Evolutionary conservation across 1,140 invertebrate genomes (phyloP), one percentile per base, ranked within the genome.

Genomic region (Drosophila simulans): DNA sequence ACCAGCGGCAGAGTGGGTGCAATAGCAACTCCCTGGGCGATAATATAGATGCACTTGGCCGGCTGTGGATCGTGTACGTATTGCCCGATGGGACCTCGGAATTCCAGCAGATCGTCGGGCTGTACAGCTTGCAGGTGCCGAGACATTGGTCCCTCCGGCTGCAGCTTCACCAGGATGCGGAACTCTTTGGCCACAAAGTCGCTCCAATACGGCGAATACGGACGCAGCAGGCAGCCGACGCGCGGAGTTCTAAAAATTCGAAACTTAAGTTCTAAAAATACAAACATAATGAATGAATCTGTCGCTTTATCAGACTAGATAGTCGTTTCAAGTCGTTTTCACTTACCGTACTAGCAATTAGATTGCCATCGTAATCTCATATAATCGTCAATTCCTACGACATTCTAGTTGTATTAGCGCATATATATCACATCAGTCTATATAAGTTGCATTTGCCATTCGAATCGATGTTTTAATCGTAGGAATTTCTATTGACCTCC

Each of bases 121-220:
- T 56, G 43, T 20, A 90, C 10, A 0, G 37, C 13, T 4, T 46
- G 13, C 39, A 92, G 53, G 43, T 66, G 75, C 13, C 45, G 27
- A 0, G 91, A 90, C 91, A 92, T 92, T 5, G 49, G 45, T 11
- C 91, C 91, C 13, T 48, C 42, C 0, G 68, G 55, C 48, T 72
- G 57, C 22, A 92, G 54, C 53, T 92, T 92, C 1, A 92, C 85
- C 27, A 92, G 31, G 34, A 92, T 88, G 57, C 90, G 81, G 25
- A 92, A 91, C 62, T 91, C 69, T 39, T 75, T 78, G 11, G 52
- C 34, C 8, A 35, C 37, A 31, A 63, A 70, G 35, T 92, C 88
- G 11, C 75, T 77, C 88, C 90, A 91, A 45, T 79, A 90, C 8
- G 91, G 91, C 3, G 91, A 91, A 45, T 92, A 92, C 0, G 91